Evolutionary conservation across 2,888 invertebrate species (phyloP).

Genomic region (Drosophila formosana): DNA sequence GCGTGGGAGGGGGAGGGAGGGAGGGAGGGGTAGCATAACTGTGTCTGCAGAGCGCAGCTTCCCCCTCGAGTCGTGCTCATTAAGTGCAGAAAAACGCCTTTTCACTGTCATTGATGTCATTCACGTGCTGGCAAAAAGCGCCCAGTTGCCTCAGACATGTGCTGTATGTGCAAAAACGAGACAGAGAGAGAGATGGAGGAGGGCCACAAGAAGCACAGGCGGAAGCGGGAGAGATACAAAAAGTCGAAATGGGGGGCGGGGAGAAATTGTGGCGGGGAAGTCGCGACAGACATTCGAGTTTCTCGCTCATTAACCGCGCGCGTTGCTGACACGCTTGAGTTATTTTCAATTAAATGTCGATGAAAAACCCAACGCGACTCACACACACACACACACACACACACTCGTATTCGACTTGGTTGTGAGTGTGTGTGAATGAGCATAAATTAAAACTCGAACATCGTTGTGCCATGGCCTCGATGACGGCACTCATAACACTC

Average conservation of each 20-base stretch:
- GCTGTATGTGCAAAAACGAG: constrained; percentile 21
- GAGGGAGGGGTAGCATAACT: constrained; percentile 11
- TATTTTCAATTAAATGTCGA: constrained; percentile 81
- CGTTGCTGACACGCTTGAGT: constrained; percentile 79
- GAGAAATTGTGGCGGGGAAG: constrained; percentile 24
- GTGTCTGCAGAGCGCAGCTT: constrained; percentile 14
- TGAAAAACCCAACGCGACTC: constrained; percentile 67
- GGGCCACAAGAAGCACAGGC: neutral
- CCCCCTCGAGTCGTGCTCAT: constrained; percentile 58
- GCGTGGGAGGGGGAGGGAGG: neutral
- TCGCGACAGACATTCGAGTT: constrained; percentile 75
- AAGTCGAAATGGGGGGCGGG: neutral
- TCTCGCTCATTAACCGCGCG: constrained; percentile 81
- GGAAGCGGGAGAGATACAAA: neutral
- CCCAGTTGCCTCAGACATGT: constrained; percentile 40
- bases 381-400: constrained; percentile 40
- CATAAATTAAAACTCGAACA: constrained; percentile 70
- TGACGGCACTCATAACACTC: constrained; percentile 59
- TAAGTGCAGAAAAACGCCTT: constrained; percentile 78
- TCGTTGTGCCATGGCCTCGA: constrained; percentile 53
- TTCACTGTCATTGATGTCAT: constrained; percentile 79
- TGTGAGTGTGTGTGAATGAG: constrained; percentile 48
- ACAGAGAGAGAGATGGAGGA: neutral
- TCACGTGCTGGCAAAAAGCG: constrained; percentile 69
- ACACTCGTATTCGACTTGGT: constrained; percentile 18